Conservation (phyloP, 92 coral and sea anemone genomes). For the Micromussa lordhowensis region DNA sequence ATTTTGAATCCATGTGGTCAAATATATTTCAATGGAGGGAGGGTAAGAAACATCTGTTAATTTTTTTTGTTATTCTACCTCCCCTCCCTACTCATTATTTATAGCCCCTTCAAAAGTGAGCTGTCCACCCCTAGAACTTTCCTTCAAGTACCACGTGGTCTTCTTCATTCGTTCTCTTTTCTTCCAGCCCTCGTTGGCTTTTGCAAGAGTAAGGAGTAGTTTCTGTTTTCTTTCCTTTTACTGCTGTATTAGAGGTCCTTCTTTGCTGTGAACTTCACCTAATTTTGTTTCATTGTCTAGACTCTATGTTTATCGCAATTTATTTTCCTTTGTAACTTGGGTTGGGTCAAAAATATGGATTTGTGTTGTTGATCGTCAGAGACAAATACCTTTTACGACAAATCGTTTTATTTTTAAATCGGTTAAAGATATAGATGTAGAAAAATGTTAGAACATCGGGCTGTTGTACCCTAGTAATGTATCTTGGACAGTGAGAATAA, state of each 20-base stretch:
- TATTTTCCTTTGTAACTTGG: not conserved
- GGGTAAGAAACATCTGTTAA: not conserved
- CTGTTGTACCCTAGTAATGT: not conserved
- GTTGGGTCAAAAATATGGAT: not conserved
- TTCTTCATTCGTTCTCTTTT: constrained; percentile 74
- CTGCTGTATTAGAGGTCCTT: not conserved
- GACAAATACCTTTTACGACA: not conserved
- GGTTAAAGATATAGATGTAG: no score
- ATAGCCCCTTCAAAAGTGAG: not conserved
- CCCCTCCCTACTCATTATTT: constrained; percentile 33
- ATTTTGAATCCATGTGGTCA: not conserved
- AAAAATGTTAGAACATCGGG: not conserved
- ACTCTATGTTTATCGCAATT: not conserved
- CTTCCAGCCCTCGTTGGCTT: constrained; percentile 97
- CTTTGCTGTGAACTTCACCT: constrained; percentile 41
- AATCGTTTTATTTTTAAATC: not conserved
- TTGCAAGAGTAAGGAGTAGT: constrained; percentile 85
- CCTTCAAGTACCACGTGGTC: constrained; percentile 82
- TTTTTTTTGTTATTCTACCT: not conserved
- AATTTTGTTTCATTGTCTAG: not conserved
- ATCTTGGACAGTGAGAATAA: not conserved
- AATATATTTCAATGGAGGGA: not conserved
- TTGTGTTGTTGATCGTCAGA: not conserved
- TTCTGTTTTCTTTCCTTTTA: not conserved
- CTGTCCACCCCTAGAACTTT: constrained; percentile 72